Evolutionary conservation across 1,140 invertebrate genomes (phyloP), one percentile per base, ranked within the genome.

Genomic region (Bombus breviceps): DNA sequence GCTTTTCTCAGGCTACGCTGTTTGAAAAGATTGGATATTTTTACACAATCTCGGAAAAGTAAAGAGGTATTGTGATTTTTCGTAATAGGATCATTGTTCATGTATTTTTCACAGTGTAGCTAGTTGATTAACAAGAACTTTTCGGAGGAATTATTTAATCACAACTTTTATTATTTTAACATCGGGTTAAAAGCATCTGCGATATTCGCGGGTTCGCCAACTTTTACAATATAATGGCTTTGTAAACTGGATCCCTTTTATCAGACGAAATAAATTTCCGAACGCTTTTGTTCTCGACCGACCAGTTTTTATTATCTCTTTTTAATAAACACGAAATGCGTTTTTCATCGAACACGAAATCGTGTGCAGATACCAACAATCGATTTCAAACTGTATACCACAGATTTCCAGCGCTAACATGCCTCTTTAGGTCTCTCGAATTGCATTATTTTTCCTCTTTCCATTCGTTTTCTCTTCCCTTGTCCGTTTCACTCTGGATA

Each of bases 281-380:
- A 2, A 34, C n/a, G 66, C 43, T 79, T 79, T 79, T 71, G 66
- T 79, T 53, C 41, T 22, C 1, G 39, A 25, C 2, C 53, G 39
- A 4, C 41, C 43, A 68, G 15, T 68, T 62, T 72, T 71, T 72
- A 80, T 84, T 47, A 57, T 68, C 66, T 62, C 47, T 71, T 71
- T 78, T 79, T 79, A 79, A 72, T 79, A 84, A 84, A 62, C 53
- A 68, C 32, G 25, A 66, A 47, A 80, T 71, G 57, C 66, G 53
- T 72, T 79, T 84, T 72, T 79, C 53, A 80, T 72, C 18, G 53
- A 62, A 62, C 66, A 39, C 8, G 15, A 10, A 32, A 72, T 62
- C 37, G 53, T n/a, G 62, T 25, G 73, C 47, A 18, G 53, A 18
- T 25, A 32, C 73, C 13, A 62, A 71, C 41, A 76, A 66, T 83